Conservation (phyloP, 2,888 invertebrate species). For the Macropis europaea region DNA sequence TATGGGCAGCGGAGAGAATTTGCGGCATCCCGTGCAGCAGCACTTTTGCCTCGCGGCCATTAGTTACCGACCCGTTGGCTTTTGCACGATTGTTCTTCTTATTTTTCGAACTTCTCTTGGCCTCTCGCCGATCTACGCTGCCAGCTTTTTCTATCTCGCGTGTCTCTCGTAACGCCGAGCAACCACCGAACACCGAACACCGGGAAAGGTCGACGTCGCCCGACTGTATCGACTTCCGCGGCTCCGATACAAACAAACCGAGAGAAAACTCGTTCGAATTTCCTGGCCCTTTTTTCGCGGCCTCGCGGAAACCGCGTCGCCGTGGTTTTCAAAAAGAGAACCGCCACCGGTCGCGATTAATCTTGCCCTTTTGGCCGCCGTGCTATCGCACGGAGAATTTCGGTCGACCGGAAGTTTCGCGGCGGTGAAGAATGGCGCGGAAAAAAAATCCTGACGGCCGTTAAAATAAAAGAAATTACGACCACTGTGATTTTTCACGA, state of each 20-base stretch:
- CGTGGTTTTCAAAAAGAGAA: neutral
- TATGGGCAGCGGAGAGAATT: conserved; percentile 64
- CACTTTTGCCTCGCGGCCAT: conserved; percentile 62
- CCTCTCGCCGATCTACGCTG: conserved; percentile 5
- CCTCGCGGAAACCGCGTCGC: neutral
- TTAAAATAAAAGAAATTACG: no score
- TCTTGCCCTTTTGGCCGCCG: neutral
- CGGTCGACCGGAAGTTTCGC: neutral
- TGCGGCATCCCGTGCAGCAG: conserved; percentile 58
- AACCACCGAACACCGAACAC: no score
- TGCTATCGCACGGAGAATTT: no score
- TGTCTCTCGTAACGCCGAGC: neutral
- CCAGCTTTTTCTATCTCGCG: conserved; percentile 33
- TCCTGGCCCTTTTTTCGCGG: neutral
- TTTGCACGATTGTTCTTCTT: conserved; percentile 55
- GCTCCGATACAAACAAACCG: no score
- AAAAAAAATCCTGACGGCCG: no score
- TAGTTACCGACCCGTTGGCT: conserved; percentile 61
- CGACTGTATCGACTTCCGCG: no score
- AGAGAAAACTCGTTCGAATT: neutral
- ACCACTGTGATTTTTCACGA: no score
- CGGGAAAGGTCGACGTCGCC: no score
- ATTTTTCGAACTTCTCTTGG: conserved; percentile 53
- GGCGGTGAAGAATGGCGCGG: no score
- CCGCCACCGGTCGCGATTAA: no score